A percentile compares a stretch with the other conserved stretches of the same genome.
These are phyloP conservation scores for Petroica traversi DNA, from an alignment of 2,113 vertebrate genomes.

Conservation along the genomic window DNA sequence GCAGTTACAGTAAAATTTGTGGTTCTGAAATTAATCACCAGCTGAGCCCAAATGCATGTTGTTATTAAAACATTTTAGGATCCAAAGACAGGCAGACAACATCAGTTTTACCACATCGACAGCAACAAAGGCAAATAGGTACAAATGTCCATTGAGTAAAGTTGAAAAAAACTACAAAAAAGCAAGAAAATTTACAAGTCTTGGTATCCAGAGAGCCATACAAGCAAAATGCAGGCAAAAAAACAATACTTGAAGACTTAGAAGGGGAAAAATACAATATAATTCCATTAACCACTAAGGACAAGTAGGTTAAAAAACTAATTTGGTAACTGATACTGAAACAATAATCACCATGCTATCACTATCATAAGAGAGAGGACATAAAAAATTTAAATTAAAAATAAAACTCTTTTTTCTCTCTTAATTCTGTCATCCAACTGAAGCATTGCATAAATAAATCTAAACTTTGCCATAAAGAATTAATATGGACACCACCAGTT, in stretches of 20 bases:
- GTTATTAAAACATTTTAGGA: background rate
- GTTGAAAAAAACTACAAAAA: background rate
- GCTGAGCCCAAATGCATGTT: background rate
- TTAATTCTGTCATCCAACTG: background rate
- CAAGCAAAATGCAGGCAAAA: background rate
- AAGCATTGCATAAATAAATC: background rate
- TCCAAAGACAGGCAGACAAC: background rate
- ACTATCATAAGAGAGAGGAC: background rate
- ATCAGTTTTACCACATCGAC: background rate
- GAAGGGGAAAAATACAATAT: background rate
- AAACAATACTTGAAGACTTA: background rate
- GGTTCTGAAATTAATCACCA: background rate
- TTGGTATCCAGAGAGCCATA: background rate
- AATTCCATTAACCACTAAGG: background rate
- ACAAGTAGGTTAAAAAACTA: rapidly evolving
- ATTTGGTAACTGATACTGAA: background rate
- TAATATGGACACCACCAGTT: background rate
- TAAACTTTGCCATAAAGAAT: background rate
- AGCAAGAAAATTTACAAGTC: background rate
- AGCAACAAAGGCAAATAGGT: background rate
- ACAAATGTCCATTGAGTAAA: background rate
- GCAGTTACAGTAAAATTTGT: background rate
- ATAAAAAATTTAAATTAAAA: background rate
- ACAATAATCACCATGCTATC: background rate
- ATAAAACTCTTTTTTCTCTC: background rate